Evolutionary conservation across 2,113 vertebrate species (phyloP), one percentile per base, ranked within the genome.

Genomic region (Tonatia bakeri): DNA sequence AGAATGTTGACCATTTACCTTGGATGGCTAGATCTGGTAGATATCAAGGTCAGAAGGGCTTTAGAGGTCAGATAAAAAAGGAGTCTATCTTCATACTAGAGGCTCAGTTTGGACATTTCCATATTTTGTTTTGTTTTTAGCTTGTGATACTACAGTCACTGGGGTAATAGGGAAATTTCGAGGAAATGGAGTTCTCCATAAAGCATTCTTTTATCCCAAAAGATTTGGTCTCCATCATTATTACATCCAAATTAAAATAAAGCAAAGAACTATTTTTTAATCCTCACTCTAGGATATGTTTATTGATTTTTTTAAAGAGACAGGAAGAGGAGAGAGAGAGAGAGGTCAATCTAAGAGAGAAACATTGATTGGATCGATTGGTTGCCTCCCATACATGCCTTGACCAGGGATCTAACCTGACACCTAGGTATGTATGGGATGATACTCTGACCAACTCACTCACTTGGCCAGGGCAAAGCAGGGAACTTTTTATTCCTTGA

Each of bases 211-310:
- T 96, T 31, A 47, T 83, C 31, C 83, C 50, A 50, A 56, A 24
- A 28, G n/a, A 59, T 90, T 80, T 79, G 38, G 50, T 82, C 43
- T 79, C 45, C 87, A 85, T 93, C 43, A 59, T 93, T 90, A 91
- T 91, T 95, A 81, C 33, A 93, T 56, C 40, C 73, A 80, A 91
- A 87, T 86, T 92, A 79, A 93, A 95, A 95, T 20, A 94, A 93
- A 22, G 10, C 56, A 26, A 59, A 59, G 22, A 59, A 59, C 56
- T 59, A 11, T 59, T 24, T 59, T 24, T 59, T 59, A 26, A 59
- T 59, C 54, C 20, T 56, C 54, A 56, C 22, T 56, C 20, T 56
- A 56, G 54, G 54, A 56, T 56, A 56, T 24, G 22, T 56, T 56
- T 56, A 56, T 56, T 56, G 54, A 56, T 56, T 56, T 59, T 54